Percentiles rank a stretch among this genome's conserved stretches.
Evolutionary conservation across 2,113 vertebrate species (phyloP).

Genomic region (Turnix velox): DNA sequence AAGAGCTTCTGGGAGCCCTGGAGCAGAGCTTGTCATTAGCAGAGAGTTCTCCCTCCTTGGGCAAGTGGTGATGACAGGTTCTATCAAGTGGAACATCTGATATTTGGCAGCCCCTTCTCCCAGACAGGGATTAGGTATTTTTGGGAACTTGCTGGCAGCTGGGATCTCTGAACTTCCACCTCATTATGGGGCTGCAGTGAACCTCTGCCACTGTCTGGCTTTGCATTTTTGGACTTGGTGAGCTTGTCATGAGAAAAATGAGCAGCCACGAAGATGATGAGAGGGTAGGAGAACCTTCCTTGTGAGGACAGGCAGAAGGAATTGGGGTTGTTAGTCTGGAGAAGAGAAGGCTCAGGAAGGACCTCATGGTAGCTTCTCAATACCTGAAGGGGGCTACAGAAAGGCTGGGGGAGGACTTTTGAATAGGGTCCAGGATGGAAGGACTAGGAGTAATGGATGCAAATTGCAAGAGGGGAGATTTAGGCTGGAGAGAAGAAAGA

Average conservation of each 20-base stretch:
- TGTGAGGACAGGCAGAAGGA: no score
- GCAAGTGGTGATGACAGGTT: background rate
- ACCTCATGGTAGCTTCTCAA: no score
- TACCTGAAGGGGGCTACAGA: no score
- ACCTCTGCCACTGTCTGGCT: background rate
- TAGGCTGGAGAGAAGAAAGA: no score
- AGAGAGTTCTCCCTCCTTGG: background rate
- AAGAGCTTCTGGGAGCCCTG: background rate
- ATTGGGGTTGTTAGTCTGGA: no score
- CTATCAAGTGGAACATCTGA: constrained; percentile 21
- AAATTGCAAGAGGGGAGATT: no score
- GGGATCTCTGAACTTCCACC: background rate
- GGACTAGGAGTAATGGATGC: no score
- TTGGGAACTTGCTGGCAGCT: background rate
- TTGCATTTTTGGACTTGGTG: background rate
- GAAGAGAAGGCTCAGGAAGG: no score
- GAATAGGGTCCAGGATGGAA: no score
- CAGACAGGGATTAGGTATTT: background rate
- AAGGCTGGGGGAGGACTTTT: no score
- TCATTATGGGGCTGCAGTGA: background rate
- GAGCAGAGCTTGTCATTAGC: background rate
- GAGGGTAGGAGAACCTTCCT: no score
- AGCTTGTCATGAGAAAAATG: background rate
- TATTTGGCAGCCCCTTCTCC: background rate
- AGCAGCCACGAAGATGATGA: no score